Base-by-base conservation (phyloP, 1,140 invertebrate species). In the Fragariocoptes setiger region DNA sequence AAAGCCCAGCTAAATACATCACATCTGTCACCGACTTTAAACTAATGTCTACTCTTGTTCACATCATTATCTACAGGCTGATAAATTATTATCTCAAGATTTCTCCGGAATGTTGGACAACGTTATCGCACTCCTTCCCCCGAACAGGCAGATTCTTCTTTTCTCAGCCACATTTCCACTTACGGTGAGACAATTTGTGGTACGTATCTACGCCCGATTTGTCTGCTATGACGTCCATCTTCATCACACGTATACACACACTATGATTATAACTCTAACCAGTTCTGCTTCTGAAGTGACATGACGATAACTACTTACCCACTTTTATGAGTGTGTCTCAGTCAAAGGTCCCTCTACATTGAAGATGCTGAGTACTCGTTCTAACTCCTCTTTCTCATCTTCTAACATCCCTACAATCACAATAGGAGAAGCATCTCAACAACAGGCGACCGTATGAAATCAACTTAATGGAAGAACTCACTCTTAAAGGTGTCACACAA, bases 381-480 rank as follows among this genome's bases (percentile, higher is more conserved):
- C n/a, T n/a, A n/a, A n/a, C n/a, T n/a, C n/a, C n/a, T n/a, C n/a
- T n/a, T n/a, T 38, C 2, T 38, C 4, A 2, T 38, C 2, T 19
- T 5, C 21, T n/a, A 8, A n/a, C 12, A n/a, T 38, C 15, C 19
- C 31, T 4, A 12, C 16, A 3, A 41, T 40, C 20, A 45, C 15
- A 25, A 16, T 50, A 69, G 67, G 74, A 76, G 56, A 92, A 88
- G 59, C 82, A 95, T 58, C 69, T 95, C 54, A 71, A 72, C 51
- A 75, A 86, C 59, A 31, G n/a, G 25, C 8, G n/a, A 31, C 86
- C 90, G 37, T 92, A 95, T 57, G 90, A 97, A 62, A 95, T 99
- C 51, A 99, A 99, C 62, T 67, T 99, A 50, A 99, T 99, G 92
- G 90, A 99, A 56, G 92, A 99, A 59, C 64, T 99, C 46, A 99